Conservation (phyloP, 2,113 vertebrate genomes). For the Halichoeres trimaculatus region DNA sequence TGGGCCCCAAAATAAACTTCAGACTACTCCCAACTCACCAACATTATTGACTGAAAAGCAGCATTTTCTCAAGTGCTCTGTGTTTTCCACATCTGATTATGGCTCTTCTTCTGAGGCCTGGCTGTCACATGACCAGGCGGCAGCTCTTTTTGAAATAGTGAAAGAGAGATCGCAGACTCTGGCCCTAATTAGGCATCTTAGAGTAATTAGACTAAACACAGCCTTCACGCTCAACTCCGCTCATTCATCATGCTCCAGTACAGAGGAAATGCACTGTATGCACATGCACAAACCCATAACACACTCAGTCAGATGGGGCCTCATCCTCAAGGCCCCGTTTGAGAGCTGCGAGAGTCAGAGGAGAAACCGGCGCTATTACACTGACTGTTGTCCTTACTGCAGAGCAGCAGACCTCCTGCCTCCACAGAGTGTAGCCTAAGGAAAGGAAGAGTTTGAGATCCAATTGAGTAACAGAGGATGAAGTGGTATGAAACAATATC, state of each 20-base stretch:
- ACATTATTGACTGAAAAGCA: conserved; percentile 41
- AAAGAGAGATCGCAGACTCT: conserved; percentile 48
- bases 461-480: conserved; percentile 76
- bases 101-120: conserved; percentile 60
- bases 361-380: conserved; percentile 46
- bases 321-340: conserved; percentile 53
- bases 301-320: conserved; percentile 34
- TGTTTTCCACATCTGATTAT: conserved; percentile 70
- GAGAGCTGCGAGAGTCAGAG: conserved; percentile 42
- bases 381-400: conserved; percentile 67
- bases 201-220: conserved; percentile 83
- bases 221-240: conserved; percentile 75
- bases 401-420: conserved; percentile 62
- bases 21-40: conserved; percentile 41
- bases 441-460: conserved; percentile 76
- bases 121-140: conserved; percentile 60
- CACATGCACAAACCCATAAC: conserved; percentile 43
- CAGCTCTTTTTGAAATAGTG: conserved; percentile 42
- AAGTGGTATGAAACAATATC: conserved; percentile 82
- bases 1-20: conserved; percentile 64
- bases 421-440: conserved; percentile 63
- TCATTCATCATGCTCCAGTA: conserved; percentile 76
- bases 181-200: conserved; percentile 82
- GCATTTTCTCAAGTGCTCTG: conserved; percentile 36
- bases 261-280: conserved; percentile 70